A percentile compares a stretch with the other conserved stretches of the same genome.
Evolutionary conservation across 2,888 invertebrate genomes (phyloP).

Genomic region (Ophion slaviceki): DNA sequence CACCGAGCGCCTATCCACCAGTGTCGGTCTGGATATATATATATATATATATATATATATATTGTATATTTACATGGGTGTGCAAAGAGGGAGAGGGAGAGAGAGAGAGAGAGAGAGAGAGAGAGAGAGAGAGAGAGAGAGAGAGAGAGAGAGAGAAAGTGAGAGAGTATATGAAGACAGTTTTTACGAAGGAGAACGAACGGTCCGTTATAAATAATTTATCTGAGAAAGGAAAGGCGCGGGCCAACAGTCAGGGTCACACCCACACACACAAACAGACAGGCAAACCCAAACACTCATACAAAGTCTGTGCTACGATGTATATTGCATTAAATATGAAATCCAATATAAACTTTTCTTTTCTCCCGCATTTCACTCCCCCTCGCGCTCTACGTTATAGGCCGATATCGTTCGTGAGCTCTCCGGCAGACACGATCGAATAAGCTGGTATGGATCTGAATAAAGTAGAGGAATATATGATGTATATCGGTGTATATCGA

Average conservation of each 20-base stretch:
- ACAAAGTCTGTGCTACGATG: slow-evolving; percentile 67
- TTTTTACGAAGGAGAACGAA: slow-evolving; percentile 66
- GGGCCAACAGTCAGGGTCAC: slow-evolving; percentile 46
- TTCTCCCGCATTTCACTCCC: slow-evolving; percentile 44
- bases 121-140: neutral
- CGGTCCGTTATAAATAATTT: slow-evolving; percentile 77
- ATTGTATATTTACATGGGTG: no score
- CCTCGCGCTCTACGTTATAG: slow-evolving; percentile 35
- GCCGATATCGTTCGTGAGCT: slow-evolving; percentile 34
- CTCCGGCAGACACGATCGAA: slow-evolving; percentile 38
- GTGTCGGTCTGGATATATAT: no score
- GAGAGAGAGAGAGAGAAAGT: neutral
- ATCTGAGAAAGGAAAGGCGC: slow-evolving; percentile 65
- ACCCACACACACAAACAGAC: slow-evolving; percentile 1
- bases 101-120: no score
- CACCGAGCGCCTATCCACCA: no score
- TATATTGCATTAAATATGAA: slow-evolving; percentile 81
- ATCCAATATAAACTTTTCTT: slow-evolving; percentile 80
- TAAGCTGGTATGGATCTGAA: slow-evolving; percentile 29
- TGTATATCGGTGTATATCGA: neutral
- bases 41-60: no score
- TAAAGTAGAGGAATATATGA: slow-evolving; percentile 25
- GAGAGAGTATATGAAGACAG: slow-evolving; percentile 8
- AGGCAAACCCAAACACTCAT: neutral
- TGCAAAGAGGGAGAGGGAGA: no score